Evolutionary conservation across 2,797 vertebrate genomes (phyloP).

Genomic region (Eulemur rubriventer): DNA sequence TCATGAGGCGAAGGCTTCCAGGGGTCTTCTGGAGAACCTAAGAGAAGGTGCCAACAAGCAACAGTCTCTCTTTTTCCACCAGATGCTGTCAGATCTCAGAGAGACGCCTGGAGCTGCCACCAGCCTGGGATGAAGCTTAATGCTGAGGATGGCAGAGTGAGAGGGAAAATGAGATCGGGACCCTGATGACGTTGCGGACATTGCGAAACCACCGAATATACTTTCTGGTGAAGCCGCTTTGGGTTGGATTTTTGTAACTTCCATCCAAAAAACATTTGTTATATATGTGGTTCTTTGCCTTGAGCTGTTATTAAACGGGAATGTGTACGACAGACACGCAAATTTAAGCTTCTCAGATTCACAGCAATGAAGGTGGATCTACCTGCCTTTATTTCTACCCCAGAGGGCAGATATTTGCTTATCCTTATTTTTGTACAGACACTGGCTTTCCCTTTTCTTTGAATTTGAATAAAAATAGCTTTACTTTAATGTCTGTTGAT

Average conservation of each 20-base stretch:
- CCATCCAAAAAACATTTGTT: neutral
- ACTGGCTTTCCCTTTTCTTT: neutral
- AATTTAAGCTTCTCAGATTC: neutral
- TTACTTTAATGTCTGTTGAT: slow-evolving; percentile 48
- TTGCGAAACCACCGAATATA: neutral
- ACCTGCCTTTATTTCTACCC: neutral
- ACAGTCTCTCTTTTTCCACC: neutral
- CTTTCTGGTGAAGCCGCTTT: neutral
- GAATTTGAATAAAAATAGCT: slow-evolving; percentile 46
- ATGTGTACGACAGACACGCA: neutral
- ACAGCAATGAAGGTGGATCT: neutral
- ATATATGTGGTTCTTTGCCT: neutral
- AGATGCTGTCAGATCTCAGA: neutral
- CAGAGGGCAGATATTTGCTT: neutral
- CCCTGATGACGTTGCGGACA: neutral
- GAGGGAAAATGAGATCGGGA: neutral
- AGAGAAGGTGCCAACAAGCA: neutral
- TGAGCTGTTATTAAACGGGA: neutral
- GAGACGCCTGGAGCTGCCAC: neutral
- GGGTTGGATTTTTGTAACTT: neutral
- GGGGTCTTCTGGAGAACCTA: neutral
- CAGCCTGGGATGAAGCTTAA: neutral
- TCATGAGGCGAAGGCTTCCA: neutral
- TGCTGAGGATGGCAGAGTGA: neutral
- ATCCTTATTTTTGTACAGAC: neutral